Base-by-base conservation (phyloP, 2,888 invertebrate genomes). In the Andrena trimmerana region DNA sequence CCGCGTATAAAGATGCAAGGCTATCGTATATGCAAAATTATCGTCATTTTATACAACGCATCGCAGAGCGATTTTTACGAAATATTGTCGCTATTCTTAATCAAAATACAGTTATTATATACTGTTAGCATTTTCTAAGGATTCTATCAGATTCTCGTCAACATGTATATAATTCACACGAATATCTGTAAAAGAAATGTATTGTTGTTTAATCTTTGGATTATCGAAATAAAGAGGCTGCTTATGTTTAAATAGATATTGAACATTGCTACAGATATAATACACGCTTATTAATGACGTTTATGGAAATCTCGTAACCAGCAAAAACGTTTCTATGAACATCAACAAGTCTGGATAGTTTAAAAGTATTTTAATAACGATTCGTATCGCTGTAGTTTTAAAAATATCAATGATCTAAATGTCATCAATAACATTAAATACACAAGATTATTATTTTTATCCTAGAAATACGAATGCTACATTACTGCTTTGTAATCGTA, bases 171-270 rank as follows among this genome's bases (percentile, higher is more conserved):
- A 70, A 73, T 83, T 57, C 78, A 83, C 73, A 83, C 36, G 57
- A 59, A 70, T 78, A 83, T 73, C 60, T 83, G 70, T 74, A 73
- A 71, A 75, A 69, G 60, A 74, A 62, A 42, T 60, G 59, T 78
- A 72, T 70, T 73, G 78, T 60, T 62, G 76, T 71, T 85, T 84
- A 81, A 84, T 84, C 85, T 85, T 85, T 81, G 80, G 84, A 85
- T 82, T 81, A 82, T 70, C 69, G 73, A 80, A 80, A 84, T 69
- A 77, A 77, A 84, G 65, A 77, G 59, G 68, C 63, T 77, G 59
- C 68, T 84, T 83, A 78, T 50, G 59, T 74, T 74, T 71, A 78
- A 66, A 27, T 70, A 83, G 70, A 62, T 57, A 69, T 69, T 57
- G 48, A 69, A 71, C 70, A 65, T 33, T 78, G 65, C 48, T 74